Evolutionary conservation across 2,797 vertebrate species (phyloP).

Genomic region (Eulemur albifrons): DNA sequence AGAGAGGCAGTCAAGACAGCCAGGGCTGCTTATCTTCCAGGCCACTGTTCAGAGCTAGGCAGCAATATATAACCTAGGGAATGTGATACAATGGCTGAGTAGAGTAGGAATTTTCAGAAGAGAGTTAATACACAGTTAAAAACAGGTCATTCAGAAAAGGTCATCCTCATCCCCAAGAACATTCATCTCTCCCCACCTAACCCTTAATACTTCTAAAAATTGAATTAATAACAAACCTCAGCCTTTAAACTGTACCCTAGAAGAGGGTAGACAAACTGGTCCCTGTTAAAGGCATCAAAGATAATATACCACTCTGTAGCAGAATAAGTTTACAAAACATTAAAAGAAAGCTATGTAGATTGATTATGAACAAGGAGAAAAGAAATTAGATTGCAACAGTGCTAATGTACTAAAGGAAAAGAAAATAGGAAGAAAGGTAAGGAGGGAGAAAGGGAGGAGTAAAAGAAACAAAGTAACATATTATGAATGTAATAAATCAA

Average conservation of each 20-base stretch:
- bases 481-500: background rate
- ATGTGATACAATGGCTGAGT: background rate
- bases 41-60: no score
- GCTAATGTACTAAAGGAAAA: background rate
- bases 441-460: fast-evolving
- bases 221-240: background rate
- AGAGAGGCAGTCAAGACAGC: background rate
- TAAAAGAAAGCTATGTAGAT: background rate
- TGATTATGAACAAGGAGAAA: background rate
- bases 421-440: background rate
- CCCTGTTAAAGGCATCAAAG: background rate
- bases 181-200: background rate
- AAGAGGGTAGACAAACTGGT: background rate
- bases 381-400: background rate
- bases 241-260: background rate
- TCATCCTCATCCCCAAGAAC: background rate
- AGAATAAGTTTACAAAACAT: background rate
- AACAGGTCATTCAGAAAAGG: background rate
- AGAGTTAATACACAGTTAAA: background rate
- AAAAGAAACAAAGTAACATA: background rate
- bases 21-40: background rate
- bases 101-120: background rate
- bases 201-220: background rate
- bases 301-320: background rate
- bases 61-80: background rate